A percentile compares a stretch with the other conserved stretches of the same genome.
Conservation (phyloP, 2,797 vertebrate species). For the Sebastes diaconus region DNA sequence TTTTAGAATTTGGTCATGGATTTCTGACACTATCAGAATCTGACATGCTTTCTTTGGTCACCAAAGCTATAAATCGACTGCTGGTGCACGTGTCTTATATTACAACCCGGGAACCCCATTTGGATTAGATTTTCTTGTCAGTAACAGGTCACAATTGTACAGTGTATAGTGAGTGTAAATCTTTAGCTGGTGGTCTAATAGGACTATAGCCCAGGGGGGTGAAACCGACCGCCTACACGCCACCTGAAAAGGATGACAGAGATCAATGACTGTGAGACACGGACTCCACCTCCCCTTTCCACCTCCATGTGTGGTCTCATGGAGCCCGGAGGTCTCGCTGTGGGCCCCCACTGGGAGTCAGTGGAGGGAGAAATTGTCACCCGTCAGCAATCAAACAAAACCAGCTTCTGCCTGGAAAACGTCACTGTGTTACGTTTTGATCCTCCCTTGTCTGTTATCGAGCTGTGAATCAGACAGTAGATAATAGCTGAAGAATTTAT, state of each 20-base stretch:
- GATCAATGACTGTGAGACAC: slow-evolving; percentile 30
- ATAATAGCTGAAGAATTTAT: neutral
- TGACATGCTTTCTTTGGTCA: neutral
- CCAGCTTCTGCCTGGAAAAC: slow-evolving; percentile 34
- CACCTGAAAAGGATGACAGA: slow-evolving; percentile 28
- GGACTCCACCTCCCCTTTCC: slow-evolving; percentile 1
- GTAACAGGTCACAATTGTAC: neutral
- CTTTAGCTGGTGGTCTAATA: neutral
- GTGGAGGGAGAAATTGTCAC: slow-evolving; percentile 63
- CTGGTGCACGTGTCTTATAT: neutral
- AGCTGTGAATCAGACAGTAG: slow-evolving; percentile 2
- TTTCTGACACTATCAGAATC: neutral
- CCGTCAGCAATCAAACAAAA: slow-evolving; percentile 58
- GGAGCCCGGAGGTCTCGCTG: slow-evolving; percentile 42
- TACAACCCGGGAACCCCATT: neutral
- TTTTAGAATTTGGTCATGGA: neutral
- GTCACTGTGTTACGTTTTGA: slow-evolving; percentile 7
- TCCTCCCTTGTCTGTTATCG: neutral
- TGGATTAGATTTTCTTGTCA: neutral
- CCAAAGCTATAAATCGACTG: neutral
- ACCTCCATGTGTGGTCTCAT: slow-evolving; percentile 66
- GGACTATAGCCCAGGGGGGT: neutral
- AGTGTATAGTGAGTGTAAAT: neutral
- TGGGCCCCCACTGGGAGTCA: slow-evolving; percentile 52
- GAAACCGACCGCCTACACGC: neutral